Evolutionary conservation across 2,113 vertebrate genomes (phyloP), one percentile per base, ranked within the genome.

Genomic region (Periophthalmodon schlosseri): DNA sequence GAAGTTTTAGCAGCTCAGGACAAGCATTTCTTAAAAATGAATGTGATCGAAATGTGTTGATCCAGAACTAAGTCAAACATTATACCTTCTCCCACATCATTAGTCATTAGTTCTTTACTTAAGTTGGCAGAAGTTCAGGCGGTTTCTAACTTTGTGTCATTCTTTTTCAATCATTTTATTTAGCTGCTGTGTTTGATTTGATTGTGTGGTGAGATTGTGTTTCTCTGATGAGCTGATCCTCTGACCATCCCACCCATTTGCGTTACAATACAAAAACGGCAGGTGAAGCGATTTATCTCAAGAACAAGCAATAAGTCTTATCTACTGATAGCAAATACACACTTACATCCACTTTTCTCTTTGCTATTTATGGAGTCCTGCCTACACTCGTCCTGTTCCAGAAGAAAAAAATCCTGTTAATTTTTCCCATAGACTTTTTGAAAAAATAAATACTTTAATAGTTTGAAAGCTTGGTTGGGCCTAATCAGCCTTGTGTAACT

Each of bases 1-100:
- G 47, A 56, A 11, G 39, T 76, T 73, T 39, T 70, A 79, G 79
- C 68, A 74, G 50, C 75, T 70, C 52, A 44, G 36, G 65, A 77
- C 47, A 64, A 49, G 58, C 39, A 28, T 34, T 54, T 60, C n/a
- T 39, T 15, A 18, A 74, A 12, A 23, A 23, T 23, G 16, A 18
- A 5, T 52, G 16, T 4, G 18, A 52, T 3, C 4, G 20, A 52
- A 52, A 20, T 20, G 49, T 20, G 49, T 52, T 52, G 16, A 20
- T 52, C 49, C 49, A 52, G 49, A 52, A 52, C 49, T 18, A 52
- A 52, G 49, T 52, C 49, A 52, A 52, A 20, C 16, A 20, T 52
- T 52, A 20, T 5, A 20, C 5, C 15, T 52, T 5, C 15, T 52
- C 49, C 16, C 16, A 52, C 16, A 20, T 52, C 16, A n/a, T n/a